phyloP scores from a whole-genome alignment of 2,797 vertebrate species.

The Urocyon cinereoargenteus region DNA sequence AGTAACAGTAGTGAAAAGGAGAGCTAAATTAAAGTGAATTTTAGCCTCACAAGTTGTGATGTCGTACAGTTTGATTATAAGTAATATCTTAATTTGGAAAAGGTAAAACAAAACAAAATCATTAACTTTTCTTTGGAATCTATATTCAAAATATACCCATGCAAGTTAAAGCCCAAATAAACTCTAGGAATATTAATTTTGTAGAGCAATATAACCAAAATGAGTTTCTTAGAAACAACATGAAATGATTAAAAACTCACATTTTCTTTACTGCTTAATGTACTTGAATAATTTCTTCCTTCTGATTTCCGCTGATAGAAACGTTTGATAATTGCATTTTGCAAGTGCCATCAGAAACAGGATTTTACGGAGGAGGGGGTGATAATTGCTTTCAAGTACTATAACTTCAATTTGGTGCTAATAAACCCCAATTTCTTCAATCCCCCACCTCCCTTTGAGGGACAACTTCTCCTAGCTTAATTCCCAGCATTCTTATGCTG shows the following conservation, averaged over 20 bases:
- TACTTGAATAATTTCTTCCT: conserved; percentile 23
- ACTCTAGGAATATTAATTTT: conserved; percentile 15
- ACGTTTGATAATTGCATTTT: conserved; percentile 42
- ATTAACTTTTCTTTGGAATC: conserved; percentile 8
- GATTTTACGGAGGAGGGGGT: not conserved
- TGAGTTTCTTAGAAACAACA: conserved; percentile 18
- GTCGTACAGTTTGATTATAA: not conserved
- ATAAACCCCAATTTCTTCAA: not conserved
- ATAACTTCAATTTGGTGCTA: conserved; percentile 37
- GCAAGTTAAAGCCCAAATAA: not conserved
- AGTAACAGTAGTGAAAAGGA: conserved; percentile 29
- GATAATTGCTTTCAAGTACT: not conserved
- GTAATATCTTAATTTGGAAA: not conserved
- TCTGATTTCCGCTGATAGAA: conserved; percentile 12
- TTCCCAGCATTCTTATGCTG: conserved; percentile 7
- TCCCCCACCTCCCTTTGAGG: not conserved
- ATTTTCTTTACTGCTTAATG: not conserved
- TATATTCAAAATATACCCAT: not conserved
- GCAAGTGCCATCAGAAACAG: not conserved
- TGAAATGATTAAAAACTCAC: conserved; percentile 19
- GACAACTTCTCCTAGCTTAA: not conserved
- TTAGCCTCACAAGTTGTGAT: not conserved
- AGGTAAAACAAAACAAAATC: conserved; percentile 16
- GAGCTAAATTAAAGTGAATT: not conserved
- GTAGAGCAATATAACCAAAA: not conserved